Evolutionary conservation across 2,113 vertebrate species (phyloP).

Genomic region (Willisornis vidua): DNA sequence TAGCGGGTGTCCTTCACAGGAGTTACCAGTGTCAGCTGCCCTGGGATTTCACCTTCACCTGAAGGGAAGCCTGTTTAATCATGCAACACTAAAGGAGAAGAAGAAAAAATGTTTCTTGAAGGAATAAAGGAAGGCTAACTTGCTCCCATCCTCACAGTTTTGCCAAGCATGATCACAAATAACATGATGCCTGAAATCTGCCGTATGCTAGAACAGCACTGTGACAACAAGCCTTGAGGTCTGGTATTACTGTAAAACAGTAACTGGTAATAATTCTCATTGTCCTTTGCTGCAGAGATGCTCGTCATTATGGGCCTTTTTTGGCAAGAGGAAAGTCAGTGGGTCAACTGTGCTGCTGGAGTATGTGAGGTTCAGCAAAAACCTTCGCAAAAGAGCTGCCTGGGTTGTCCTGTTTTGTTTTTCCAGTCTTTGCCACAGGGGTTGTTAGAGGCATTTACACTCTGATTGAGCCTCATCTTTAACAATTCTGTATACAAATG

Average conservation of each 20-base stretch:
- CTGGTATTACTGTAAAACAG: neutral
- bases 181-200: neutral
- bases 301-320: neutral
- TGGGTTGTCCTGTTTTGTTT: neutral
- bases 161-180: neutral
- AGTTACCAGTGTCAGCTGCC: neutral
- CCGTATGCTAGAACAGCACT: neutral
- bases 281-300: conserved; percentile 10
- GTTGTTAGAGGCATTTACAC: neutral
- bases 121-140: neutral
- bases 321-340: neutral
- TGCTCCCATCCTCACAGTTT: neutral
- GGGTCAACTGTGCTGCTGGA: neutral
- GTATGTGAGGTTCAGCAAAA: neutral
- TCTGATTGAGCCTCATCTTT: neutral
- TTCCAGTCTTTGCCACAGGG: neutral
- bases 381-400: neutral
- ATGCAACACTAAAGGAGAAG: neutral
- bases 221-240: conserved; percentile 19
- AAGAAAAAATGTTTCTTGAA: neutral
- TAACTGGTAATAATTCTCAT: conserved; percentile 7
- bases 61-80: conserved; percentile 22
- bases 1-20: conserved; percentile 27
- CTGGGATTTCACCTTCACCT: conserved; percentile 23
- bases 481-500: neutral